Evolutionary conservation across 2,888 invertebrate species (phyloP), one percentile per base, ranked within the genome.

Genomic region (Lithophane ornitopus): DNA sequence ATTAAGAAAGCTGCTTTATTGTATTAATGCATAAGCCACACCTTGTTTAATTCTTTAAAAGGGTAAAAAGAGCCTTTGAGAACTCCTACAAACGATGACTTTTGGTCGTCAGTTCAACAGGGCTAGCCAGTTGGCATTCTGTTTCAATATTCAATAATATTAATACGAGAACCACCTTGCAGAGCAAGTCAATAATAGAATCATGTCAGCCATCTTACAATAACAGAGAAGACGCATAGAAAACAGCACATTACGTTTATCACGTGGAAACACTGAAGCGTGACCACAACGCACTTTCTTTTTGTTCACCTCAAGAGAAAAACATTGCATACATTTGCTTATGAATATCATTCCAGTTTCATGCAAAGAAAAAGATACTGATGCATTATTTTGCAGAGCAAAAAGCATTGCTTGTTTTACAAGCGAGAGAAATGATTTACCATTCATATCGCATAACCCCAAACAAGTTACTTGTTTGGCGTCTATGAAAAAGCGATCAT

Each of bases 201-300:
- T 61, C 59, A 80, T 70, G 80, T 46, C 82, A 56, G 76, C 67
- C 58, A 67, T 83, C 65, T 74, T 72, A 78, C 74, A 70, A 78
- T 26, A 68, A 70, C 46, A 73, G 63, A 46, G 70, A 46, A 71
- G 74, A 67, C 74, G 74, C 75, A 81, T 81, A 82, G 79, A 85
- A 77, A 82, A 86, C 73, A 74, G 76, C 78, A 71, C 78, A 85
- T 86, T 84, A 80, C 77, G 77, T 77, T 71, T 78, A 85, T 84
- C 87, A 85, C 84, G 85, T 87, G 89, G 78, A 76, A 85, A 86
- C 87, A 85, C 80, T 89, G 85, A 86, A 76, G 88, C 91, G 87
- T 89, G 88, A 90, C 90, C 87, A 80, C 85, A 87, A 65, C 70
- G 54, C 88, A 90, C 91, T 91, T 91, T 91, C 91, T 89, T 87